Evolutionary conservation across 1,140 invertebrate genomes (phyloP).

Genomic region (Medauroidea extradentata): DNA sequence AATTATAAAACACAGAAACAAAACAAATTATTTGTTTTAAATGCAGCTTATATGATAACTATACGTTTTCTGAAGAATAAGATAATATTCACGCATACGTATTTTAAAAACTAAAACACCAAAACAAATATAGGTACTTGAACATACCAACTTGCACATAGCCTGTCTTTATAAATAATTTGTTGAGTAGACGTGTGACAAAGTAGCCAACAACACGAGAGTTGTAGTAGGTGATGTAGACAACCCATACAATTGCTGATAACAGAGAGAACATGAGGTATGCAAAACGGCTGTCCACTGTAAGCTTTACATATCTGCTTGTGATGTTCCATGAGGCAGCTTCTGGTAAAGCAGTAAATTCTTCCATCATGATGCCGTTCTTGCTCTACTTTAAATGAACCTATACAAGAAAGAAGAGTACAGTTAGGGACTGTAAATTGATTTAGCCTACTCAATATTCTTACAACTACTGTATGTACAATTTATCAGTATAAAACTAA

Average conservation of each 20-base stretch:
- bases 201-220: constrained; percentile 87
- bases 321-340: constrained; percentile 14
- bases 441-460: too few species aligned
- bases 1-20: neutral
- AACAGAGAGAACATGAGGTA: constrained; percentile 76
- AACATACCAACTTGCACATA: constrained; percentile 86
- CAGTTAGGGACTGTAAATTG: too few species aligned
- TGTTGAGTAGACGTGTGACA: constrained; percentile 83
- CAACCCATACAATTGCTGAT: constrained; percentile 80
- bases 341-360: neutral
- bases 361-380: too few species aligned
- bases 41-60: neutral
- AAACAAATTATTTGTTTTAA: neutral
- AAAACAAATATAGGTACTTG: neutral
- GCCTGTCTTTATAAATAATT: constrained; percentile 77
- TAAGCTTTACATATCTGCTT: constrained; percentile 53
- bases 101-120: neutral
- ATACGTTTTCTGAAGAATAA: neutral
- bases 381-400: too few species aligned
- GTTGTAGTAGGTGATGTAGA: constrained; percentile 94
- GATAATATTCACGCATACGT: neutral
- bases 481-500: too few species aligned
- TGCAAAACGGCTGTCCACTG: constrained; percentile 78
- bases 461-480: too few species aligned
- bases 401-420: too few species aligned